Evolutionary conservation across 2,797 vertebrate genomes (phyloP).

Genomic region (Malacoctenus gilli): DNA sequence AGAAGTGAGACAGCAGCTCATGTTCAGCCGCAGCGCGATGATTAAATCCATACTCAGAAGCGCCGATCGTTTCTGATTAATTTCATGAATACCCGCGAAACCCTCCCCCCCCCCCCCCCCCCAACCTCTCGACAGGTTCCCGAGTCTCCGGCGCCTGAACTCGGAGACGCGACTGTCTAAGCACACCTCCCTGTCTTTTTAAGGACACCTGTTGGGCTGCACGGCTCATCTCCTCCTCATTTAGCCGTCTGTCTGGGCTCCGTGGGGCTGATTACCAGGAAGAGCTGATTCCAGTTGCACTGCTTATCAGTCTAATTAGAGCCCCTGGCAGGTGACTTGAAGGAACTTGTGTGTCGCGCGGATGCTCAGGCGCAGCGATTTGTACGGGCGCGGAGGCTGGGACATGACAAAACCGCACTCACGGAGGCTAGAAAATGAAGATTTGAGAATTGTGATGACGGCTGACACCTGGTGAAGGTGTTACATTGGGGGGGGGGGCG

Average conservation of each 20-base stretch:
- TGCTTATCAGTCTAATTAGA: conserved; percentile 83
- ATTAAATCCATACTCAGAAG: conserved; percentile 63
- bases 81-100: conserved; percentile 51
- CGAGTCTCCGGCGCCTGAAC: conserved; percentile 47
- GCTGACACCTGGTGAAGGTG: conserved; percentile 18
- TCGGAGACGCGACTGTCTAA: conserved; percentile 39
- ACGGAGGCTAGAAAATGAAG: conserved; percentile 23
- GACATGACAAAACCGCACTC: conserved; percentile 28
- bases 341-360: conserved; percentile 68
- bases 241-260: conserved; percentile 79
- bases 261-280: conserved; percentile 79
- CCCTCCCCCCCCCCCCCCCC: too few relatives aligned
- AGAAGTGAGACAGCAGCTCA: conserved; percentile 50
- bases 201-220: conserved; percentile 80
- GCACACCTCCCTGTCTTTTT: conserved; percentile 71
- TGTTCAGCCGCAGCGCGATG: conserved; percentile 55
- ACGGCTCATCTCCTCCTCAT: conserved; percentile 81
- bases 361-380: conserved; percentile 60
- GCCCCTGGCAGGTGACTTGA: conserved; percentile 78
- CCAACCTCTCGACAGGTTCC: conserved; percentile 46
- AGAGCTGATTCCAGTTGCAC: conserved; percentile 76
- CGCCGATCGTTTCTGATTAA: conserved; percentile 17
- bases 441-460: conserved; percentile 36
- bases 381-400: conserved; percentile 47
- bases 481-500: conserved; percentile 29